Conservation (phyloP, 2,888 invertebrate species). For the Heliothis peltigera region DNA sequence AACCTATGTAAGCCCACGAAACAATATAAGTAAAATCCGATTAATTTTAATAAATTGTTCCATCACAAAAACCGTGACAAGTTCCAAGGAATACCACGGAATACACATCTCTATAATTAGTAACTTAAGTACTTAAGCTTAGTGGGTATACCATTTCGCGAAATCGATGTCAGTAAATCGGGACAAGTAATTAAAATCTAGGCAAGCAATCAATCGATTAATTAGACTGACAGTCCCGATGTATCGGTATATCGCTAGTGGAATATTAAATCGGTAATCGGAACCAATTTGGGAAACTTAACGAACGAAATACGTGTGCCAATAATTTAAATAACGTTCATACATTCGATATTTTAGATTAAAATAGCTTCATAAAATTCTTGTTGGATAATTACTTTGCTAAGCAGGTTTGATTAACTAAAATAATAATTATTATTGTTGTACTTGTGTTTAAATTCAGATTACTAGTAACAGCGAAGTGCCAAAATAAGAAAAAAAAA, state of each 20-base stretch:
- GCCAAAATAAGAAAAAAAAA: no score
- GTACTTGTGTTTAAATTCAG: no score
- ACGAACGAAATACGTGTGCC: constrained; percentile 42
- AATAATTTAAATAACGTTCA: constrained; percentile 23
- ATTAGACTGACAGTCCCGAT: constrained; percentile 36
- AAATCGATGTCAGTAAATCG: constrained; percentile 32
- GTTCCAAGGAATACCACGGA: not conserved
- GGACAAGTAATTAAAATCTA: constrained; percentile 44
- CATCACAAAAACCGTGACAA: no score
- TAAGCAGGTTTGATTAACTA: not conserved
- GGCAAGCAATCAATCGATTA: constrained; percentile 27
- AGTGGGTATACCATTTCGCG: not conserved
- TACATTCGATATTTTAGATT: constrained; percentile 8
- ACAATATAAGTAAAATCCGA: no score
- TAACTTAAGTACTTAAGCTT: not conserved
- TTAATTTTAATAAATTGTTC: no score
- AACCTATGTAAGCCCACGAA: no score
- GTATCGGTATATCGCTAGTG: constrained; percentile 24
- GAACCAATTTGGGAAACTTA: constrained; percentile 34
- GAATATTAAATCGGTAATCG: constrained; percentile 32
- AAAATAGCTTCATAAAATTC: not conserved
- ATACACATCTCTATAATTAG: not conserved
- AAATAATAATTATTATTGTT: not conserved
- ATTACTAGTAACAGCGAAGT: no score
- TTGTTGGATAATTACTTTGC: not conserved